Evolutionary conservation across 2,888 invertebrate species (phyloP), one percentile per base, ranked within the genome.

Genomic region (Ormyrus rosae): DNA sequence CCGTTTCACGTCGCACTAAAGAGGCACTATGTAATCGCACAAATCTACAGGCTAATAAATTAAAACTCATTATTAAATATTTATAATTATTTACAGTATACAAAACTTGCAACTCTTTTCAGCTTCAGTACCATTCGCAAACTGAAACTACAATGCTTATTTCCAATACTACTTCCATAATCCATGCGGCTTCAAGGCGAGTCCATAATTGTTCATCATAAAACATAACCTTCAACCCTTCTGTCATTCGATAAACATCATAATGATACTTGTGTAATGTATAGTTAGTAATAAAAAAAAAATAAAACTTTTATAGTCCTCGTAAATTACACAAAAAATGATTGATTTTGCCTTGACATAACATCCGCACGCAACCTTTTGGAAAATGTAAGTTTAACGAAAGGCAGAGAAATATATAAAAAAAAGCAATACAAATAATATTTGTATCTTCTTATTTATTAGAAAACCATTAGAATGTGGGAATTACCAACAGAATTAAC

Each of bases 401-500:
- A 48, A 7, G 53, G 10, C 5, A 8, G 8, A 63, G 2, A 58
- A 53, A 68, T 53, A 46, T 10, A 69, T 64, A 19, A 19, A 19
- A 34, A 34, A 2, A 34, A 34, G 34, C 34, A 34, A 34, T 34
- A 58, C 10, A 51, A 19, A 34, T 53, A 60, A 51, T 10, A 46
- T 56, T 72, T 48, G 46, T 46, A 9, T 61, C 6, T 65, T 69
- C 50, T 11, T 45, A 34, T 67, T 51, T 61, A 51, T 55, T 55
- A 75, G 19, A 60, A 70, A 67, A 34, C 58, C 34, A n/a, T 46
- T 19, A 78, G n/a, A 68, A 91, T 91, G 88, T 91, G 90, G 78
- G 95, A 95, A 86, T 93, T 99, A 90, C 98, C 98, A 83, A 91
- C 94, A 83, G 98, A 98, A 92, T 92, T 98, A 82, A 93, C 95